Percentiles rank a stretch among this genome's conserved stretches.
Evolutionary conservation across 1,140 invertebrate genomes (phyloP).

Genomic region (Leucophenga varia): DNA sequence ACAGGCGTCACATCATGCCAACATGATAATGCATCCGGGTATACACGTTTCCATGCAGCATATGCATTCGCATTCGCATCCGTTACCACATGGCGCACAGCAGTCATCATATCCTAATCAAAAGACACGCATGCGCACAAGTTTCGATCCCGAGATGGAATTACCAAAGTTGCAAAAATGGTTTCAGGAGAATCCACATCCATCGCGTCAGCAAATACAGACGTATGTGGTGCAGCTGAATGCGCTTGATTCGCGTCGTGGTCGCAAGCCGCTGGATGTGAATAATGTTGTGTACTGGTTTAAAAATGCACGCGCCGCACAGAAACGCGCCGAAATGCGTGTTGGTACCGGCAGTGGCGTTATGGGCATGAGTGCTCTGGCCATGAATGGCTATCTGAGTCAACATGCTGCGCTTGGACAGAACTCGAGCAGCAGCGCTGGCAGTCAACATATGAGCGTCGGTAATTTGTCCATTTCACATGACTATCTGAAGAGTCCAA

Average conservation of each 20-base stretch:
- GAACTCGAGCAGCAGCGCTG: slow-evolving; percentile 46
- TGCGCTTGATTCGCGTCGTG: slow-evolving; percentile 84
- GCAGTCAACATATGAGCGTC: slow-evolving; percentile 45
- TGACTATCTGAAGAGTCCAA: slow-evolving; percentile 54
- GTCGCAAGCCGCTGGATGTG: slow-evolving; percentile 89
- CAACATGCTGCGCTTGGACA: slow-evolving; percentile 47
- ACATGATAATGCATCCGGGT: slow-evolving; percentile 63
- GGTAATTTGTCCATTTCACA: slow-evolving; percentile 49
- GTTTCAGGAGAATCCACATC: slow-evolving; percentile 96
- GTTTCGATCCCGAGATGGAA: slow-evolving; percentile 94
- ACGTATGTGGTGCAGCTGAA: slow-evolving; percentile 93
- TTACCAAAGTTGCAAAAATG: slow-evolving; percentile 91
- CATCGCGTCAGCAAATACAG: slow-evolving; percentile 90
- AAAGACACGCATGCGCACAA: slow-evolving; percentile 88
- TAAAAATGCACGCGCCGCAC: slow-evolving; percentile 94
- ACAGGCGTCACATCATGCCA: slow-evolving; percentile 30
- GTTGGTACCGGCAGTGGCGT: slow-evolving; percentile 49
- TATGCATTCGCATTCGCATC: slow-evolving; percentile 67
- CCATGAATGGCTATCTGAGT: slow-evolving; percentile 49
- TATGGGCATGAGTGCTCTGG: slow-evolving; percentile 40
- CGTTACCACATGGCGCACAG: slow-evolving; percentile 60
- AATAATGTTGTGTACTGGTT: slow-evolving; percentile 99
- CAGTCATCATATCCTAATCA: slow-evolving; percentile 75
- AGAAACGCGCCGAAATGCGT: slow-evolving; percentile 82
- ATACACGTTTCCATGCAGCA: slow-evolving; percentile 64